A percentile compares a stretch with the other conserved stretches of the same genome.
Evolutionary conservation across 2,113 vertebrate genomes (phyloP).

Genomic region (Ornithorhynchus anatinus): DNA sequence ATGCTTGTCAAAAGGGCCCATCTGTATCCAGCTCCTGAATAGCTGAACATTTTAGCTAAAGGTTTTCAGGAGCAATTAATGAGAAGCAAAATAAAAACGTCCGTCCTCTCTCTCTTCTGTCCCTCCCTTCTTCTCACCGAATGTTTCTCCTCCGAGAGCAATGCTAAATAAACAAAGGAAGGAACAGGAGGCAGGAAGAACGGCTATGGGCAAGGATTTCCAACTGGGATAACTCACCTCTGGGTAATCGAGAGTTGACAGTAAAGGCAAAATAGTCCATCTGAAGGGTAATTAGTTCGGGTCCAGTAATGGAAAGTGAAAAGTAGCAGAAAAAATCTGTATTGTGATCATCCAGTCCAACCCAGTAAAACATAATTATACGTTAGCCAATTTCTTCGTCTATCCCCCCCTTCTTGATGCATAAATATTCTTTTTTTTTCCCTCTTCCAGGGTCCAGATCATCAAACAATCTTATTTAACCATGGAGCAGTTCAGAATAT

Average conservation of each 20-base stretch:
- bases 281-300: no score
- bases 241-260: neutral
- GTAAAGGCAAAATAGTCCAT: no score
- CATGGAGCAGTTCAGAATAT: conserved; percentile 96
- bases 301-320: no score
- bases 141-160: neutral
- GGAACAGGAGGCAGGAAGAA: neutral
- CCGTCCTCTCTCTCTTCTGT: neutral
- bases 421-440: conserved; percentile 26
- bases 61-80: no score
- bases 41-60: no score
- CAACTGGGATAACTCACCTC: neutral
- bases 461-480: conserved; percentile 97
- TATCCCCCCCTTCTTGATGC: neutral
- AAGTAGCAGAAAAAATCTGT: neutral
- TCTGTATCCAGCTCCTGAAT: no score
- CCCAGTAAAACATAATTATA: conserved; percentile 2
- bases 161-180: neutral
- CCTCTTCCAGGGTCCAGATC: conserved; percentile 89
- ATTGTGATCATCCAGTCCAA: neutral
- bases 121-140: neutral
- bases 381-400: neutral
- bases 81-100: no score
- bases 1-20: no score
- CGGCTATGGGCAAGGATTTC: neutral